Evolutionary conservation across 2,113 vertebrate genomes (phyloP).

Genomic region (Sapajus apella): DNA sequence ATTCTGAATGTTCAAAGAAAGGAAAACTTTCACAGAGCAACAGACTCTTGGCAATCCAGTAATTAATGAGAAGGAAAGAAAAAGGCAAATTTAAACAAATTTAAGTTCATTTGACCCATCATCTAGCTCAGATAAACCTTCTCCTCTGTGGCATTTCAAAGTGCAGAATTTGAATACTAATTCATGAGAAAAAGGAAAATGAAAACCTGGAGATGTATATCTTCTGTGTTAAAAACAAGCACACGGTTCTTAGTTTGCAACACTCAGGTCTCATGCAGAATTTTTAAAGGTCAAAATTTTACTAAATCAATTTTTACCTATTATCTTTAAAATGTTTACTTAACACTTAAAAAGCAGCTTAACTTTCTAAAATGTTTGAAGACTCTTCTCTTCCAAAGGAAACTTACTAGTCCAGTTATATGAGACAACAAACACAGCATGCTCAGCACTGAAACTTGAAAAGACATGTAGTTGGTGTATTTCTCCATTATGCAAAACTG

Average conservation of each 20-base stretch:
- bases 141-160: not conserved
- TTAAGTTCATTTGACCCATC: not conserved
- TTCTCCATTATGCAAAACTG: not conserved
- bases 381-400: not conserved
- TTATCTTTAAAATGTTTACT: not conserved
- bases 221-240: not conserved
- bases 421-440: not conserved
- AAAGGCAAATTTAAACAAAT: not conserved
- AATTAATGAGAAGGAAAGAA: not conserved
- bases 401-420: not conserved
- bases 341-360: not conserved
- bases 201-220: not conserved
- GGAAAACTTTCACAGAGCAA: not conserved
- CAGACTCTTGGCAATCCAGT: not conserved
- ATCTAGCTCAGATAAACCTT: not conserved
- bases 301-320: not conserved
- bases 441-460: not conserved
- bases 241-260: not conserved
- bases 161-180: not conserved
- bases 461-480: not conserved
- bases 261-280: not conserved
- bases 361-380: not conserved
- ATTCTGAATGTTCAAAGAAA: constrained; percentile 51
- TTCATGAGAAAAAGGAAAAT: not conserved
- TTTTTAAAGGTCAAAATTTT: not conserved